Conservation (phyloP, 2,888 invertebrate genomes). For the Dynastes tityus region DNA sequence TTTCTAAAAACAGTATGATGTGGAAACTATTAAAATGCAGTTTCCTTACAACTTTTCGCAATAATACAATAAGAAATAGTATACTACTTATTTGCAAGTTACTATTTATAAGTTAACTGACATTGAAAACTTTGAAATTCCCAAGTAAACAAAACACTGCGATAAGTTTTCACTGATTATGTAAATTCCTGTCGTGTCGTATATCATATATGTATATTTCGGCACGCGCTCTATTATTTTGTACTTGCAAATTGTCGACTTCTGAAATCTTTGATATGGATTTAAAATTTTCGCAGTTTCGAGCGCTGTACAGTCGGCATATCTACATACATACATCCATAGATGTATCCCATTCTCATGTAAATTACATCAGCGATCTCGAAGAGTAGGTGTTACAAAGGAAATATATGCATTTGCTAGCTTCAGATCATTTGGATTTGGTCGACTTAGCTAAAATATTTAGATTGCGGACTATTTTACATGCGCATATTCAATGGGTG, state of each 20-base stretch:
- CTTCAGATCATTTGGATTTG: slow-evolving; percentile 45
- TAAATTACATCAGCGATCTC: slow-evolving; percentile 60
- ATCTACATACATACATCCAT: slow-evolving; percentile 4
- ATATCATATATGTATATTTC: background rate
- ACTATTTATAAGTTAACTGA: no score
- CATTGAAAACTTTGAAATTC: no score
- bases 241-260: slow-evolving; percentile 26
- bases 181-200: no score
- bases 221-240: slow-evolving; percentile 7
- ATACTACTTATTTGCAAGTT: no score
- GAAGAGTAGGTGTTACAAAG: slow-evolving; percentile 54
- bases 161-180: no score
- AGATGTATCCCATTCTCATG: slow-evolving; percentile 64
- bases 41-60: no score
- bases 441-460: slow-evolving; percentile 48
- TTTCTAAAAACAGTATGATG: no score
- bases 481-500: slow-evolving; percentile 49
- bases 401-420: slow-evolving; percentile 45
- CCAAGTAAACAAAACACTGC: no score
- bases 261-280: slow-evolving; percentile 21
- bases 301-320: background rate
- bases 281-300: slow-evolving; percentile 6
- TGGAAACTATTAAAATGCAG: no score
- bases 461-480: slow-evolving; percentile 44
- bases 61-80: no score